Evolutionary conservation across 2,797 vertebrate genomes (phyloP), one percentile per base, ranked within the genome.

Genomic region (Dendrocincla fuliginosa): DNA sequence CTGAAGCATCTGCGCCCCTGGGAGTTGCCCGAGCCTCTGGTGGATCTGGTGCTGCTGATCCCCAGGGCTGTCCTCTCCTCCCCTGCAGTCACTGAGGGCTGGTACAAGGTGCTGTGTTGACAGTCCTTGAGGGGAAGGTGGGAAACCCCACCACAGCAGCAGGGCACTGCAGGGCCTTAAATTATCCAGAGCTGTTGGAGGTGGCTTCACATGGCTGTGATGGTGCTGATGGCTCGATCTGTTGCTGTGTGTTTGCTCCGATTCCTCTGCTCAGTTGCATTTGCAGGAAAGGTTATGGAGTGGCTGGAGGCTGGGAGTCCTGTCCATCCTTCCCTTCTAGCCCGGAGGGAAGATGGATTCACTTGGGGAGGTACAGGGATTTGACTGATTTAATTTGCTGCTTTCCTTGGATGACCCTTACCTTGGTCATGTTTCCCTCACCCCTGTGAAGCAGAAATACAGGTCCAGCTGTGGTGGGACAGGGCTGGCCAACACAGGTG

Each of bases 71-170:
- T 87, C 16, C 11, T 56, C 37, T 10, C 42, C 27, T 89, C 2
- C 6, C 47, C 37, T 60, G 41, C 65, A 37, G 44, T 24, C 2
- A 0, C 4, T 46, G 46, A 39, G 47, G 0, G 1, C 17, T 52
- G 42, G 33, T 42, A 30, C 20, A 18, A 20, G 86, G 11, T 7
- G 16, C 13, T 86, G 39, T 10, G 9, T 10, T 50, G 74, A 30
- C 2, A 24, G 39, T 32, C 2, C 28, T 80, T 0, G 4, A 25
- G 16, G 9, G 4, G 52, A 69, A 65, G 41, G 15, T 55, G n/a
- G 47, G n/a, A 57, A 37, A 9, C 24, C 6, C 30, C 33, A 44
- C 16, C 39, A 11, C 0, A 0, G 32, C 42, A 46, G 12, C 3
- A 42, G 28, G 44, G 44, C 35, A 44, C 14, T 19, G 60, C 46